Evolutionary conservation across 2,113 vertebrate species (phyloP), one percentile per base, ranked within the genome.

Genomic region (Urocynchramus pylzowi): DNA sequence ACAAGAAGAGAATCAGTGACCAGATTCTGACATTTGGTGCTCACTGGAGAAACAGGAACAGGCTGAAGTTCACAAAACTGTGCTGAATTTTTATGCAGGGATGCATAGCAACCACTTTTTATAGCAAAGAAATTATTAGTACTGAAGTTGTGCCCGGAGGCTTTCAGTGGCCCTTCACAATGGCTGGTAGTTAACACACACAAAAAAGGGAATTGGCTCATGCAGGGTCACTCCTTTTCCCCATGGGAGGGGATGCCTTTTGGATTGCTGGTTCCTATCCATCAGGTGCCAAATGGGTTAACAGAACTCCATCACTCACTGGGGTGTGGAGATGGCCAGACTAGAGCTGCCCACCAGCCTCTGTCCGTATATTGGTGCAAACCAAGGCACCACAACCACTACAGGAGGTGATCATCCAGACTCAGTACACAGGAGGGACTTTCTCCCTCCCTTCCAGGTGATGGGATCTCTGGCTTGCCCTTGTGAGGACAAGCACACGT

Each of bases 401-500:
- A 2, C 16, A 52, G 24, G 27, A 79, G 31, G 24, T 11, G n/a
- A 16, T 44, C 6, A 11, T 23, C 4, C 70, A 61, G 45, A 17
- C 41, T 20, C 37, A 49, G 27, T 10, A 26, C 24, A 16, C 10
- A 17, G 11, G 12, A 69, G 6, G 13, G 16, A 44, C 13, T 11
- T 64, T 20, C 33, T n/a, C 4, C 39, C 49, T 63, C 22, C 16
- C 13, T 59, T 27, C 2, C 53, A 60, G 16, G 23, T 9, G 9
- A 4, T 11, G 31, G 12, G 6, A 33, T 33, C 54, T 57, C 37
- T 53, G 52, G 30, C 14, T 7, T 77, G 13, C 42, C 8, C 7
- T 4, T 27, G 17, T 70, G 64, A 50, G 41, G n/a, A 21, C 14
- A n/a, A 57, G 16, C 13, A 31, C n/a, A 19, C 0, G 0, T 23